These are phyloP conservation scores for Pyrrhosoma nymphula DNA, from an alignment of 2,888 invertebrate genomes.

Conservation along the genomic window DNA sequence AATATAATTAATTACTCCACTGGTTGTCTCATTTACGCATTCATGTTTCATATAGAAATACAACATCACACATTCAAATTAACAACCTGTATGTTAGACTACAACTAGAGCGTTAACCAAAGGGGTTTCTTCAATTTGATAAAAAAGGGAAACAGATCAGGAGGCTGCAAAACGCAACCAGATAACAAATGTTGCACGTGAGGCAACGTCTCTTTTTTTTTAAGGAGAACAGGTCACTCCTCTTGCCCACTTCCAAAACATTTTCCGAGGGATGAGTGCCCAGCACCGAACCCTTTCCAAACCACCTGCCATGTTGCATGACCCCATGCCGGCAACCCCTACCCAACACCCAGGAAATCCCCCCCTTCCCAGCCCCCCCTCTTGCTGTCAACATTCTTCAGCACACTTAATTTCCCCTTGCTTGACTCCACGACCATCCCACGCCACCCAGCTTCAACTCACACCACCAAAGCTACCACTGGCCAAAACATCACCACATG, in stretches of 20 bases:
- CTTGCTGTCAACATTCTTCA: background rate
- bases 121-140: constrained; percentile 67
- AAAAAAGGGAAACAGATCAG: constrained; percentile 68
- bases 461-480: constrained; percentile 34
- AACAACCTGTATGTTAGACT: constrained; percentile 68
- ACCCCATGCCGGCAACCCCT: background rate
- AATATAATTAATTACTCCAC: constrained; percentile 61
- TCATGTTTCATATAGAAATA: constrained; percentile 61
- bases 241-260: constrained; percentile 26
- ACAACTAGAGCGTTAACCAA: constrained; percentile 68
- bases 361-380: background rate
- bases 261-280: constrained; percentile 30
- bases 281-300: constrained; percentile 34
- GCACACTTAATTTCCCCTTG: background rate
- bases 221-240: constrained; percentile 24
- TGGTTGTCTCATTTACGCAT: constrained; percentile 66
- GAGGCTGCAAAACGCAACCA: constrained; percentile 67
- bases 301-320: background rate
- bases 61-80: constrained; percentile 68
- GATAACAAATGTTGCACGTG: constrained; percentile 68
- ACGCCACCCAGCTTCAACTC: background rate
- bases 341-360: background rate
- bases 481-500: constrained; percentile 34
- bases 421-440: constrained; percentile 4
- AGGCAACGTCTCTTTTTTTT: constrained; percentile 57